Base-by-base conservation (phyloP, 37 sponge, comb jelly and placozoan genomes). In the Lycopodina hypogea region DNA sequence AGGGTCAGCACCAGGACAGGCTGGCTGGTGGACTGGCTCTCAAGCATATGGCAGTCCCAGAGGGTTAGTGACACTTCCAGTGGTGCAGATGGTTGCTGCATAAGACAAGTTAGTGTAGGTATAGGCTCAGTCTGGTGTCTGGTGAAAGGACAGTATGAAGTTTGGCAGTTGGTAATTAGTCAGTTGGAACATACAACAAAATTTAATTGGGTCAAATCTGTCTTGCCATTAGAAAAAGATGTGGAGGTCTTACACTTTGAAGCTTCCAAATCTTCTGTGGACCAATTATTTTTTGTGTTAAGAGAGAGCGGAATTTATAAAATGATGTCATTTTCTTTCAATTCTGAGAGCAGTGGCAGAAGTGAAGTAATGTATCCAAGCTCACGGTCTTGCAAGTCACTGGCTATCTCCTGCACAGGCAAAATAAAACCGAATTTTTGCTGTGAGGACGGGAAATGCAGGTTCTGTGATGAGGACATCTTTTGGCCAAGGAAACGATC, bases 121-220 rank as follows among this genome's bases (percentile, higher is more conserved):
- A 78, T 42, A 15, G 71, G 38, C 19, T 80, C 59, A 35, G 21
- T 89, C 3, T 89, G 90, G 90, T 80, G 78, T 26, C 56, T 79
- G 22, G 69, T 39, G 19, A 50, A 67, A 23, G 45, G 26, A 9
- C 39, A 70, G 24, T 68, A 60, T 1, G 81, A 76, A 24, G 48
- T 80, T 2, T 81, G 71, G 72, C 82, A 81, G 65, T 34, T 81
- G 8, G 82, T 81, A 50, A 12, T 73, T 19, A 63, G 61, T 50
- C n/a, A 81, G 18, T 42, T 72, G 42, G n/a, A 64, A 0, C 24
- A 17, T 4, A n/a, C 11, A 14, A 30, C 42, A 0, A 64, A 63
- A 63, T 15, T 37, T 0, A 81, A 72, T 53, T 81, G 82, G 82
- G 35, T 60, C 3, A 42, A n/a, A 18, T 73, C 34, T 24, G 36